Base-by-base conservation (phyloP, 2,888 invertebrate species). In the Hylaea fasciaria region DNA sequence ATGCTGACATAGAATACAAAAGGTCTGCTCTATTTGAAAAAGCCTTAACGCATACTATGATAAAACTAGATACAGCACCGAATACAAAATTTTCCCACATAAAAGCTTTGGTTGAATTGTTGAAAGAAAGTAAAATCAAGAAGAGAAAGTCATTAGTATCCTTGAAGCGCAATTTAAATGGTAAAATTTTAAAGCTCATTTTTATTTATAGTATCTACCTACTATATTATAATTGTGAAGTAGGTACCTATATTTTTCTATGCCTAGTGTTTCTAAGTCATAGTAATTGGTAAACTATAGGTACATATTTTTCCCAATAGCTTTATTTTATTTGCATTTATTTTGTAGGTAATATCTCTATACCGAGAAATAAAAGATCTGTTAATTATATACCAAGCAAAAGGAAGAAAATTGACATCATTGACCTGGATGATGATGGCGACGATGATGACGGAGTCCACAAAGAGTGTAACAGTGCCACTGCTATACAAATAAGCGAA, bases 11-110 rank as follows among this genome's bases (percentile, higher is more conserved):
- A n/a, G 43, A 50, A 0, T 85, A 77, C 49, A 85, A 76, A 55
- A 64, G 71, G 32, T 83, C 86, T 0, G 14, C 64, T 10, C 41
- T 53, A 17, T 81, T 83, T 56, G 61, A 76, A 40, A 73, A 58
- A 28, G 14, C 80, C 4, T 41, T 89, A 16, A 67, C 64, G 3
- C 74, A 59, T 14, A 76, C 73, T 0, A 49, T 77, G 8, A 57
- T 37, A 11, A 54, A 65, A 0, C 49, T 90, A 17, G 68, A 76
- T 17, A 53, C 37, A 8, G 71, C 81, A 53, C 87, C 88, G 0
- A 7, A 58, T 7, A 69, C 67, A 14, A 89, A 83, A 64, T 89
- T 80, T 70, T 68, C 77, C 0, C 81, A 83, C 58, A 61, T 90
- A 0, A 83, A 81, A 66, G 65, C 72, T 5, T 70, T 90, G 12